Conservation (phyloP, 1,140 invertebrate species). For the Trachelipus rathkii region DNA sequence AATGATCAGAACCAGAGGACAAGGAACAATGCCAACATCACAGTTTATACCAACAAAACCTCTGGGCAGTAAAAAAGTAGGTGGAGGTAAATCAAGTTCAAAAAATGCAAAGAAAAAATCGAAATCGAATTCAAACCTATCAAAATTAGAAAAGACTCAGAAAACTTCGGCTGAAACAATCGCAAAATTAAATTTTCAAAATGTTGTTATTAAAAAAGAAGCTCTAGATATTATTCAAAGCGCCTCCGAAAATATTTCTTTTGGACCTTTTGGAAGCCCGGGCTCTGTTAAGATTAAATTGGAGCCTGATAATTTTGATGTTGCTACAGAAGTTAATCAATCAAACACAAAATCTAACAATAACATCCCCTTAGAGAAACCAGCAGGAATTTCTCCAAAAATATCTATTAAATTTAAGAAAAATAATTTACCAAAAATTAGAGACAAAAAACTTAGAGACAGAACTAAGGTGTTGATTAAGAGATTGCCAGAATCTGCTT, state of each 20-base stretch:
- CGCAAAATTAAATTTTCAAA: constrained; percentile 13
- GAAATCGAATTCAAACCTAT: constrained; percentile 11
- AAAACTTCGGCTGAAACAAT: neutral
- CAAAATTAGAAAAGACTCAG: neutral
- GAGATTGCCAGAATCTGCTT: constrained; percentile 34
- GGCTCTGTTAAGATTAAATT: too few relatives aligned
- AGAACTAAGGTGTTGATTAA: constrained; percentile 37
- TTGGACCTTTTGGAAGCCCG: too few relatives aligned
- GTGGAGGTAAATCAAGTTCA: neutral
- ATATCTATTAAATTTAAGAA: neutral
- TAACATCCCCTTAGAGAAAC: neutral
- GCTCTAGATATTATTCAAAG: neutral
- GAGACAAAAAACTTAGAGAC: constrained; percentile 25
- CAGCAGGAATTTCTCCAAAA: neutral
- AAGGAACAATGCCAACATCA: constrained; percentile 45
- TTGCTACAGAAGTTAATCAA: too few relatives aligned
- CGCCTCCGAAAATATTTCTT: neutral
- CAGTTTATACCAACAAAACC: constrained; percentile 45
- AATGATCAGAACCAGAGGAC: constrained; percentile 44
- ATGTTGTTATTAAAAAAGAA: constrained; percentile 7
- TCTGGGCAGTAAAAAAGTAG: constrained; percentile 38
- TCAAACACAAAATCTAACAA: neutral
- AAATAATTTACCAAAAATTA: neutral
- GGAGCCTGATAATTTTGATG: too few relatives aligned
- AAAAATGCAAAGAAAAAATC: neutral